These are phyloP conservation scores for Coleophora deauratella DNA, from an alignment of 2,888 invertebrate genomes.

Conservation along the genomic window DNA sequence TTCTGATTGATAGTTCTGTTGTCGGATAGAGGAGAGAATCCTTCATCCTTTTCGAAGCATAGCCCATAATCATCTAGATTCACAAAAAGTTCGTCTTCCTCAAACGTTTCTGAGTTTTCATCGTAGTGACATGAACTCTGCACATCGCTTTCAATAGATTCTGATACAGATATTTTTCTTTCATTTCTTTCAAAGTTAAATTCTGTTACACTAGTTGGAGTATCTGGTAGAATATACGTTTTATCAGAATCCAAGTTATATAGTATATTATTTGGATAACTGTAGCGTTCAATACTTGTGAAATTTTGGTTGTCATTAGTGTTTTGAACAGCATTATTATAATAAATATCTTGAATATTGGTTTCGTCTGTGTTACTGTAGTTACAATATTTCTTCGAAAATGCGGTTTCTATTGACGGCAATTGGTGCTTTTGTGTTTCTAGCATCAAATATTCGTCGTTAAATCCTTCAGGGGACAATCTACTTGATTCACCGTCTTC, in stretches of 20 bases:
- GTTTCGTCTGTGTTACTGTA: conserved; percentile 37
- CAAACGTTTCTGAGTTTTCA: conserved; percentile 58
- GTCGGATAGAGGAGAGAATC: conserved; percentile 15
- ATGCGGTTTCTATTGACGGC: conserved; percentile 64
- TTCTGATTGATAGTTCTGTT: conserved; percentile 11
- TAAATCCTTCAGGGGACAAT: conserved; percentile 48
- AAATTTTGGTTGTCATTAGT: conserved; percentile 21
- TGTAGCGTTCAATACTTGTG: conserved; percentile 60
- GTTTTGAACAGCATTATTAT: conserved; percentile 16
- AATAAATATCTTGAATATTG: conserved; percentile 7
- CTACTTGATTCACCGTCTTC: conserved; percentile 56
- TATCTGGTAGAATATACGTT: conserved; percentile 53
- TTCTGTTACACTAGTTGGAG: conserved; percentile 60
- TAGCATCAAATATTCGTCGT: conserved; percentile 46
- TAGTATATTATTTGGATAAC: conserved; percentile 62
- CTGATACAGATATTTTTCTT: conserved; percentile 55
- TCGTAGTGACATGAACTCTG: conserved; percentile 59
- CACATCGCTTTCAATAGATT: conserved; percentile 61
- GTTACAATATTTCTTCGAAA: conserved; percentile 54
- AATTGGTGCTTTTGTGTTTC: conserved; percentile 43
- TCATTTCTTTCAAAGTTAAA: conserved; percentile 50
- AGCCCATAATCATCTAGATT: conserved; percentile 64
- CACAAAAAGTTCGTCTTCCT: conserved; percentile 62
- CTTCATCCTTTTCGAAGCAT: conserved; percentile 45
- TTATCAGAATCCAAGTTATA: conserved; percentile 53